Base-by-base conservation (phyloP, 2,797 vertebrate genomes). In the Siniperca obscura region DNA sequence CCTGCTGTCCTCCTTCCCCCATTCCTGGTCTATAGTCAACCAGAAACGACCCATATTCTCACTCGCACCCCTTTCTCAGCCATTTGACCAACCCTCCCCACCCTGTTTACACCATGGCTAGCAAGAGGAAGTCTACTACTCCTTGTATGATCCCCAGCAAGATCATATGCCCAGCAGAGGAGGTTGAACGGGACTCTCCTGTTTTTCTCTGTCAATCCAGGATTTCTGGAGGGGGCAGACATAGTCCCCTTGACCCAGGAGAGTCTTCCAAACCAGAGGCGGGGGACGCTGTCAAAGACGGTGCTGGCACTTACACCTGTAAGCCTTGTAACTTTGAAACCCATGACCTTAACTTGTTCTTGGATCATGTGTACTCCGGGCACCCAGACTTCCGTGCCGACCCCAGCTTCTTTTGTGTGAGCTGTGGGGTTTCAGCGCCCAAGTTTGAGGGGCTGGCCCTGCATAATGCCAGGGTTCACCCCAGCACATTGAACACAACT, bases 131-230 rank as follows among this genome's bases (percentile, higher is more conserved):
- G 93, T 99, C 98, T 25, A 97, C 98, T 25, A 97, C 95, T n/a
- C 98, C 98, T 5, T 99, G 98, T 87, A 99, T 99, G 98, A 99
- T 99, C 92, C 98, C 98, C 0, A 94, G 97, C 69, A 99, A 99
- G 94, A 91, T 95, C 0, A 86, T 96, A 84, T 91, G 85, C 60
- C 92, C 94, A 14, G 89, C 94, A 78, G 97, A 97, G 79, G 96
- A 96, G 48, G 84, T 82, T 0, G 96, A 97, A 42, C 92, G 87
- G 71, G 96, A 83, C 77, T 91, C 85, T 90, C 94, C 89, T 4
- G 76, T 80, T 66, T 67, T 86, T 21, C 88, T 90, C 21, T 78
- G 72, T 69, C 92, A 85, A 14, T 80, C 90, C 53, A 90, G 83
- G 76, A 86, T 90, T 66, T 87, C 86, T 46, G 93, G 86, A 22